These are phyloP conservation scores for Copidosoma floridanum DNA, from an alignment of 1,140 invertebrate genomes.

Conservation along the genomic window DNA sequence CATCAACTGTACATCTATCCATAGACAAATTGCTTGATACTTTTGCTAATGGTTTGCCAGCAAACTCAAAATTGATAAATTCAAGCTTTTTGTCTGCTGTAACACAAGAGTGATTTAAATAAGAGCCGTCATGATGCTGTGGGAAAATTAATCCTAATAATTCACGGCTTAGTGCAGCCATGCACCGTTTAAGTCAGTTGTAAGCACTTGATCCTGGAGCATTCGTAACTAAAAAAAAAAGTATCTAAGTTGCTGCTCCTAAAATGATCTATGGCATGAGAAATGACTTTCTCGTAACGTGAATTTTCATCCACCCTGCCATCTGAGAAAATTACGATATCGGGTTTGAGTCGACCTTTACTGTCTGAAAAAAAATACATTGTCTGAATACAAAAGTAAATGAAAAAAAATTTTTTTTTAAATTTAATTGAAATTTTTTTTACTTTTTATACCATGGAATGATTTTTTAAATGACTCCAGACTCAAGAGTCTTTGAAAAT, in stretches of 20 bases:
- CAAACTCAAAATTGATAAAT: slow-evolving; percentile 38
- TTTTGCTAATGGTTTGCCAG: slow-evolving; percentile 39
- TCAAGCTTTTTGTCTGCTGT: slow-evolving; percentile 44
- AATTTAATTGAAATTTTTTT: too few species aligned
- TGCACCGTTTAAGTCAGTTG: too few species aligned
- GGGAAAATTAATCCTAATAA: slow-evolving; percentile 44
- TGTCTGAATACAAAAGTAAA: not conserved
- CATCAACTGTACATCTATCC: slow-evolving; percentile 36
- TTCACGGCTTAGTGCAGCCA: slow-evolving; percentile 47
- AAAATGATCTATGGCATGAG: not conserved
- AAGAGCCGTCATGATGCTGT: slow-evolving; percentile 45
- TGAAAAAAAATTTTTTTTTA: too few species aligned
- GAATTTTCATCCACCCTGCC: not conserved
- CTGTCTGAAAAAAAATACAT: not conserved
- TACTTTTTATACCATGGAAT: not conserved
- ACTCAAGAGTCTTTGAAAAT: slow-evolving; percentile 25
- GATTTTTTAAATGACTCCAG: not conserved
- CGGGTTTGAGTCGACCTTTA: not conserved
- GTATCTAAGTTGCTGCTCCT: too few species aligned
- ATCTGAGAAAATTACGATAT: not conserved
- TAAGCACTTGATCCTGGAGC: too few species aligned
- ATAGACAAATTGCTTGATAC: slow-evolving; percentile 38
- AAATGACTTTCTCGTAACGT: not conserved
- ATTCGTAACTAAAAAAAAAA: not conserved
- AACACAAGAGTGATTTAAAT: slow-evolving; percentile 41